Base-by-base conservation (phyloP, 1,140 invertebrate species). In the Brachionus rotundiformis region DNA sequence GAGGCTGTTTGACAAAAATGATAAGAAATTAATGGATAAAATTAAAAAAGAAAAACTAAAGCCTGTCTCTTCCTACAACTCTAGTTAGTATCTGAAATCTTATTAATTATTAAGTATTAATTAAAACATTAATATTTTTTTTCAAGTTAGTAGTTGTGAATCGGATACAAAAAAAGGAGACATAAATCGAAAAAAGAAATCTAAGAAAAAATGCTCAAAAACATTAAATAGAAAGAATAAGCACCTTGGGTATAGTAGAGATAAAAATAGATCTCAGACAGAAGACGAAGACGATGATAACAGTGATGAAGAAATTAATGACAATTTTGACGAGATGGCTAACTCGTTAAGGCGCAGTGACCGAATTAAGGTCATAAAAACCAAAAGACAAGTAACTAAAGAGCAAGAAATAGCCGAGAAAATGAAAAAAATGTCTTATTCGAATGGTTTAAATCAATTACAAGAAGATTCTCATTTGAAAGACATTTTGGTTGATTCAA, bases 391-490 rank as follows among this genome's bases (percentile, higher is more conserved):
- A 44, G 23, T 41, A 4, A 41, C 33, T 19, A 73, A 73, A 73
- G 68, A 73, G 29, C 29, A 44, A 41, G 36, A 73, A 73, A 73
- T 73, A 73, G 68, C 68, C 4, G 68, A 73, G 44, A 73, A 73
- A 73, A 25, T 73, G 19, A 73, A 73, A 44, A 73, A 73, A 73
- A n/a, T 68, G 3, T 41, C 63, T 19, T 16, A 1, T 19, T 68
- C 63, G 10, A 39, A 31, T 36, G 29, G 16, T 29, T 19, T 31
- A 19, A 68, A 23, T n/a, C 16, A 68, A 68, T 10, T 54, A 23
- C 47, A 54, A 54, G 47, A 54, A 6, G 47, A 54, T 19, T 54
- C 6, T 2, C 31, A 33, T n/a, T 19, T 16, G 0, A 68, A 68
- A 68, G 63, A 68, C 1, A 33, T 11, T 1, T 33, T 16, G 1